A percentile compares a stretch with the other conserved stretches of the same genome.
These are phyloP conservation scores for Entomyzon cyanotis DNA, from an alignment of 2,113 vertebrate genomes.

Conservation along the genomic window DNA sequence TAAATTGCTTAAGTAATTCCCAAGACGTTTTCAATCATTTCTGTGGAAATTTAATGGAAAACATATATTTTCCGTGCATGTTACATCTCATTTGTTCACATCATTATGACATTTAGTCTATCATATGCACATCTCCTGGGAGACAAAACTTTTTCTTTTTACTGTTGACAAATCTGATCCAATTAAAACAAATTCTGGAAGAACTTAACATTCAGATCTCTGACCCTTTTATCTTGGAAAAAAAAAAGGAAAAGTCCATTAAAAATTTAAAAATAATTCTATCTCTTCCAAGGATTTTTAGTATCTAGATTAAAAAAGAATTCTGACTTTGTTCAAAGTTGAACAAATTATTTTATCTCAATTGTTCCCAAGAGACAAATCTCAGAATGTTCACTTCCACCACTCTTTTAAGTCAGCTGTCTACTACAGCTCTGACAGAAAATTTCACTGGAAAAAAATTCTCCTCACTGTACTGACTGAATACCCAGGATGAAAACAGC, in stretches of 20 bases:
- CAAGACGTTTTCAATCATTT: conserved; percentile 74
- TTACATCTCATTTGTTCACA: conserved; percentile 72
- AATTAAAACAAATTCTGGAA: background rate
- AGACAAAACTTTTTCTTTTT: conserved; percentile 59
- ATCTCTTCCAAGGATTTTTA: background rate
- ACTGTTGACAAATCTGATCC: conserved; percentile 20
- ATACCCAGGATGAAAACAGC: background rate
- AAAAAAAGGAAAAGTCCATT: background rate
- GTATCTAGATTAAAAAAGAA: background rate
- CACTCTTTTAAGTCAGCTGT: background rate
- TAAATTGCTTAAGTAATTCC: conserved; percentile 76
- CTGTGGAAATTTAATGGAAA: conserved; percentile 69
- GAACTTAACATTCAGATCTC: background rate
- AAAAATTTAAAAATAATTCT: background rate
- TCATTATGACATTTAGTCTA: conserved; percentile 75
- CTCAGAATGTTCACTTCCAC: background rate
- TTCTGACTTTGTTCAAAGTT: background rate
- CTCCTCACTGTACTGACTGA: background rate
- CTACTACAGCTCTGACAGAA: background rate
- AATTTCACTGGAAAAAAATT: background rate
- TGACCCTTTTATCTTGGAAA: too few species aligned
- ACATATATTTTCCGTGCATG: conserved; percentile 63
- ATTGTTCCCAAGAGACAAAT: background rate
- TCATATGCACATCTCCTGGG: conserved; percentile 62
- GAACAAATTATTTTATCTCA: background rate